These are phyloP conservation scores for Dicyrtomina minuta DNA, from an alignment of 2,888 invertebrate genomes.

Conservation along the genomic window DNA sequence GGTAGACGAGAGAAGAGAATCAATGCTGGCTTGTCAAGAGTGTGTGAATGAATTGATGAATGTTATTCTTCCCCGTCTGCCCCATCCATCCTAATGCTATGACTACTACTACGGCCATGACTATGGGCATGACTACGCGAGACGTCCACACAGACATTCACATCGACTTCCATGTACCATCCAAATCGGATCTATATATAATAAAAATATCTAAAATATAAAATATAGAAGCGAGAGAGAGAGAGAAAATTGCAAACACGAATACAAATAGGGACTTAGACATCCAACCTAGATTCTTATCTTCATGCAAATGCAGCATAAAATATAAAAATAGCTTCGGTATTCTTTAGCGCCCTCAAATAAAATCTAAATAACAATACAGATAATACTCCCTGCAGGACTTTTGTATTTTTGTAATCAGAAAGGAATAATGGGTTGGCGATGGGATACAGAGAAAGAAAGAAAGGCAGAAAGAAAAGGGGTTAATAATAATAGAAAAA, in stretches of 20 bases:
- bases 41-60: slow-evolving; percentile 21
- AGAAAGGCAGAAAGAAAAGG: too few species aligned
- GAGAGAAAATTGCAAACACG: not conserved
- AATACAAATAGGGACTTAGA: too few species aligned
- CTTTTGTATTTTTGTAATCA: too few species aligned
- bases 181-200: not conserved
- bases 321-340: not conserved
- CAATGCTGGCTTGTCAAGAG: slow-evolving; percentile 15
- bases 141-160: not conserved
- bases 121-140: not conserved
- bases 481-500: too few species aligned
- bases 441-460: too few species aligned
- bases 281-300: too few species aligned
- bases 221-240: too few species aligned
- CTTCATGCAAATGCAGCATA: not conserved
- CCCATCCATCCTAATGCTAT: not conserved
- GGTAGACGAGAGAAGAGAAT: not conserved
- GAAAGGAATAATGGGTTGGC: too few species aligned
- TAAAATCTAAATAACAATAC: not conserved
- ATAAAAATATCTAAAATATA: not conserved
- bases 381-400: too few species aligned
- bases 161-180: not conserved
- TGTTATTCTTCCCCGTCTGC: slow-evolving; percentile 20
- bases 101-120: too few species aligned
- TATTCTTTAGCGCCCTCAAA: too few species aligned